Base-by-base conservation (phyloP, 1,140 invertebrate species). In the Zaprionus kolodkinae region DNA sequence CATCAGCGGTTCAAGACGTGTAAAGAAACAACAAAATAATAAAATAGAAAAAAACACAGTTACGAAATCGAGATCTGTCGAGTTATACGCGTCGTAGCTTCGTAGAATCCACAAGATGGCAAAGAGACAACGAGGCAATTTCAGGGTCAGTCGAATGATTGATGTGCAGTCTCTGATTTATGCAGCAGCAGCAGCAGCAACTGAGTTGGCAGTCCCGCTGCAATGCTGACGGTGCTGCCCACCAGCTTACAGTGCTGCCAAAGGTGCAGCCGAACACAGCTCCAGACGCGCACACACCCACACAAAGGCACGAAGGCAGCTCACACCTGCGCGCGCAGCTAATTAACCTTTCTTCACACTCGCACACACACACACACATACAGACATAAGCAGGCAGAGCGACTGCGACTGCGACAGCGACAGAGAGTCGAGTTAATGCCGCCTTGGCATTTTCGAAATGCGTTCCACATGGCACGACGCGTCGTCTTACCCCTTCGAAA, bases 331-430 rank as follows among this genome's bases (percentile, higher is more conserved):
- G 56, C 71, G 64, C 54, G 81, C 45, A 81, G 78, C 76, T 85
- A 89, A 88, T 89, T 89, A 84, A 73, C 81, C 85, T 88, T 88
- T 88, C 85, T 89, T 88, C 71, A 75, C 65, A 75, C 59, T 62
- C 48, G 5, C 54, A 64, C 55, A 57, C 63, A 76, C 33, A 76
- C 40, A 68, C 27, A 61, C 11, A 43, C 13, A 33, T n/a, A n/a
- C 36, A 21, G 12, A 38, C 9, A n/a, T n/a, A n/a, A n/a, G n/a
- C 21, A 21, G 21, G 21, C 21, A 21, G 21, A 21, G 57, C 25
- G 68, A 40, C 35, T 25, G 21, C 38, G 9, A 62, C 30, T n/a
- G 13, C 7, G 13, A 12, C 33, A 5, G 27, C 27, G 27, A 3
- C 27, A 30, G 27, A 10, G 40, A 27, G 33, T 33, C 33, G 69